A percentile compares a stretch with the other conserved stretches of the same genome.
These are phyloP conservation scores for Tympanoctomys barrerae DNA, from an alignment of 2,797 vertebrate species.

Conservation along the genomic window DNA sequence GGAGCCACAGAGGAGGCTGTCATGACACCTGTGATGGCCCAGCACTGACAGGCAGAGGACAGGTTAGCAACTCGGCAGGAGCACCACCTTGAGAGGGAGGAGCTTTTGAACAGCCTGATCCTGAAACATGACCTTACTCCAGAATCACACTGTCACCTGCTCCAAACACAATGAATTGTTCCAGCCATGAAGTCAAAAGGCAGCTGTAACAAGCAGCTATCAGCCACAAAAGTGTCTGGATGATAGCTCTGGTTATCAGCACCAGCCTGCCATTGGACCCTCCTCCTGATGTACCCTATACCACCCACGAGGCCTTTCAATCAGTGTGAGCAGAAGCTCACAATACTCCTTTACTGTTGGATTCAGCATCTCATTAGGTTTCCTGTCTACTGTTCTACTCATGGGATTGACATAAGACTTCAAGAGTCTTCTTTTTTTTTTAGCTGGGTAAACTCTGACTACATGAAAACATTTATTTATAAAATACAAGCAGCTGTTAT, in stretches of 20 bases:
- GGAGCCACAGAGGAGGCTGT: background rate
- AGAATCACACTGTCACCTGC: background rate
- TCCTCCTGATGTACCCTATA: background rate
- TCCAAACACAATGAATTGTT: background rate
- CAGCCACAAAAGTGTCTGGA: background rate
- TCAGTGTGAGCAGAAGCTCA: background rate
- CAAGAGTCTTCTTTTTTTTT: background rate
- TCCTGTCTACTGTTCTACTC: background rate
- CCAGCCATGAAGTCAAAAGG: background rate
- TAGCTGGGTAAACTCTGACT: too few relatives aligned
- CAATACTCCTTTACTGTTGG: background rate
- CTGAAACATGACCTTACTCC: background rate
- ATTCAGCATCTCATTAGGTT: background rate
- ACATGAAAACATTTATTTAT: too few relatives aligned
- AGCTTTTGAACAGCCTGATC: background rate
- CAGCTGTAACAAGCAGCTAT: background rate
- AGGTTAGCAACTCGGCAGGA: background rate
- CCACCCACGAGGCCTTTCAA: background rate
- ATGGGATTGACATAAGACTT: background rate
- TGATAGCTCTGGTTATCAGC: background rate
- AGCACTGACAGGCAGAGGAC: background rate
- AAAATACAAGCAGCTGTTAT: too few relatives aligned
- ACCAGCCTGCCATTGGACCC: background rate
- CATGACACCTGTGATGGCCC: background rate
- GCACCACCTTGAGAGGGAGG: background rate